phyloP scores from a whole-genome alignment of 2,113 vertebrate species.

The Eulemur macaco region DNA sequence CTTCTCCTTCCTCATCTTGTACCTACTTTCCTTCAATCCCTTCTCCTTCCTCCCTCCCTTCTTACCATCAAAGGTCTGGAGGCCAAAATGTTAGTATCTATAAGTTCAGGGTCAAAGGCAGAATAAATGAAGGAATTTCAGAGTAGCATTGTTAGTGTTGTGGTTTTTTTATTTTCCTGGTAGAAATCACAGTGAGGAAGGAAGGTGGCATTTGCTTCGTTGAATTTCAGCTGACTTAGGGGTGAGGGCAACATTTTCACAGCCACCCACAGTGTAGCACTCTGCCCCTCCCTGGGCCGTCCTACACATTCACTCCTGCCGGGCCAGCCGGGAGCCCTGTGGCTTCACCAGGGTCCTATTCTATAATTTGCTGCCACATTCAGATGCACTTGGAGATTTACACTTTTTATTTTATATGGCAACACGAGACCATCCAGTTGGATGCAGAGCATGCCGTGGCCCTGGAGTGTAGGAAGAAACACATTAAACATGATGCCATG shows the following conservation, averaged over 20 bases:
- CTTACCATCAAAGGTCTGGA: neutral
- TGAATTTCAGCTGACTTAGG: too few relatives aligned
- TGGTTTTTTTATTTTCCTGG: neutral
- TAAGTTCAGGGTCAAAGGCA: neutral
- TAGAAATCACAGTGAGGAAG: neutral
- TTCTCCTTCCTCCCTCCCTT: fast-evolving
- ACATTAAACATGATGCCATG: fast-evolving
- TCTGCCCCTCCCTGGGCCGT: neutral
- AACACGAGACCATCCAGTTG: neutral
- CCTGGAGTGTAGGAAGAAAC: neutral
- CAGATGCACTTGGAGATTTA: fast-evolving
- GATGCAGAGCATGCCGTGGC: too few relatives aligned
- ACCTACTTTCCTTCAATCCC: neutral
- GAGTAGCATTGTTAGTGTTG: neutral
- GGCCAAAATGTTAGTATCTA: neutral
- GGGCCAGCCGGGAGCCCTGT: fast-evolving
- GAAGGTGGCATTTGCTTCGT: neutral
- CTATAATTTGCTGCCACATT: fast-evolving
- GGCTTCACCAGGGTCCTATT: neutral
- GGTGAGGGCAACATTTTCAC: neutral
- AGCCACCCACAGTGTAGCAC: neutral
- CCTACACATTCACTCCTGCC: fast-evolving
- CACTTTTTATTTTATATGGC: neutral
- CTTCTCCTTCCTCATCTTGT: neutral
- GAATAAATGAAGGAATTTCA: neutral